A percentile compares a stretch with the other conserved stretches of the same genome.
Conservation (phyloP, 2,888 invertebrate genomes). For the Drosophila mercatorum region DNA sequence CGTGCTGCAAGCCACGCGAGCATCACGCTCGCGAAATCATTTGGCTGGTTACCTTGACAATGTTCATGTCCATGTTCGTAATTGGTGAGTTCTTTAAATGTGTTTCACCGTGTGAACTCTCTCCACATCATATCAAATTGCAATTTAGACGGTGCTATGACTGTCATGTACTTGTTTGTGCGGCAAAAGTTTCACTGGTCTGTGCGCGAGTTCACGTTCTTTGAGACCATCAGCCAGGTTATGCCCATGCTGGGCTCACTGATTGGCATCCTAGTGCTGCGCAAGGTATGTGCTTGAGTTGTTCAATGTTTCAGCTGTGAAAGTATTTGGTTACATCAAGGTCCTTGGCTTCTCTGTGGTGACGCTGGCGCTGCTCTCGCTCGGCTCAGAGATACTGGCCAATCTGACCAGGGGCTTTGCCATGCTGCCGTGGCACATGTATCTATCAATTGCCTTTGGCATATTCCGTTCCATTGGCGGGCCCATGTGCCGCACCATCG, state of each 20-base stretch:
- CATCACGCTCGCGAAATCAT: slow-evolving; percentile 80
- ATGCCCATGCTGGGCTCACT: slow-evolving; percentile 87
- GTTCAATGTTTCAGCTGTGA: background rate
- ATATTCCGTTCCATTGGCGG: slow-evolving; percentile 76
- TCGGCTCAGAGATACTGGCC: slow-evolving; percentile 72
- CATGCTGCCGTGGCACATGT: slow-evolving; percentile 79
- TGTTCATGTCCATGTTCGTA: slow-evolving; percentile 80
- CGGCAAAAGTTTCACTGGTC: slow-evolving; percentile 89
- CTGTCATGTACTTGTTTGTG: slow-evolving; percentile 88
- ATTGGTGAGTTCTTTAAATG: slow-evolving; percentile 59
- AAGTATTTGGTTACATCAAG: slow-evolving; percentile 40
- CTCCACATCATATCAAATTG: background rate
- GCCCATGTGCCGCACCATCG: slow-evolving; percentile 83
- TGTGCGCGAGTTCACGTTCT: slow-evolving; percentile 87
- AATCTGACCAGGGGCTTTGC: slow-evolving; percentile 79
- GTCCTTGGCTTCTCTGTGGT: slow-evolving; percentile 79
- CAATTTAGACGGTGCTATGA: slow-evolving; percentile 76
- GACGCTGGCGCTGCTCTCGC: slow-evolving; percentile 75
- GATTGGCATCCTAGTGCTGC: slow-evolving; percentile 86
- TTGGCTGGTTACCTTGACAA: slow-evolving; percentile 80
- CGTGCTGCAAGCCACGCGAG: slow-evolving; percentile 80
- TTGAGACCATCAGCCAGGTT: slow-evolving; percentile 86
- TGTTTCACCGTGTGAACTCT: too few species aligned
- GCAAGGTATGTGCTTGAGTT: slow-evolving; percentile 82
- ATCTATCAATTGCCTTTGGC: slow-evolving; percentile 72